Conservation (phyloP, 2,888 invertebrate species). For the Barypeithes pellucidus region DNA sequence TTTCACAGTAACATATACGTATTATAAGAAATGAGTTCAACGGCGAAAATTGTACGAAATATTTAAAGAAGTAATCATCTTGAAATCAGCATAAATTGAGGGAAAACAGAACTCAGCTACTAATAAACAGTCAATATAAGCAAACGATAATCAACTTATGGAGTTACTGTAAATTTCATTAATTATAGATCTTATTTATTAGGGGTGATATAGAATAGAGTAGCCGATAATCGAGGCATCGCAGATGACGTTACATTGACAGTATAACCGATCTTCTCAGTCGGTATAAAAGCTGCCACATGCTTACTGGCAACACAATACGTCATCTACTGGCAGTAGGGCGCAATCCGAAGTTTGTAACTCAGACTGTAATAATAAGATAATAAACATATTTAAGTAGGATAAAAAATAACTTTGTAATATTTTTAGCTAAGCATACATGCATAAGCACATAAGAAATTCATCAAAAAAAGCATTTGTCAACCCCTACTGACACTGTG, state of each 20-base stretch:
- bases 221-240: neutral
- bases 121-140: slow-evolving; percentile 15
- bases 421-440: neutral
- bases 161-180: slow-evolving; percentile 27
- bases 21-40: no score
- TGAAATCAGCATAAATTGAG: no score
- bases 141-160: slow-evolving; percentile 17
- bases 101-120: neutral
- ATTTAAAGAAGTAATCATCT: no score
- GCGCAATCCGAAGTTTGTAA: slow-evolving; percentile 54
- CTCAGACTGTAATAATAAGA: slow-evolving; percentile 70
- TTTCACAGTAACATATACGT: no score
- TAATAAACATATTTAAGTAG: slow-evolving; percentile 62
- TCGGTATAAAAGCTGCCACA: no score
- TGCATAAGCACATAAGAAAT: neutral
- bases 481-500: slow-evolving; percentile 11
- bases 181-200: slow-evolving; percentile 13
- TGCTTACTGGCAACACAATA: no score
- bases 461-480: neutral
- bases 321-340: slow-evolving; percentile 11
- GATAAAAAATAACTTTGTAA: slow-evolving; percentile 6
- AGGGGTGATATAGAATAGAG: slow-evolving; percentile 15
- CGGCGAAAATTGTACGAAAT: no score
- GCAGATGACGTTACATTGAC: neutral
- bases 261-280: no score